phyloP scores from a whole-genome alignment of 2,888 invertebrate species.

The Oscheius sp. region DNA sequence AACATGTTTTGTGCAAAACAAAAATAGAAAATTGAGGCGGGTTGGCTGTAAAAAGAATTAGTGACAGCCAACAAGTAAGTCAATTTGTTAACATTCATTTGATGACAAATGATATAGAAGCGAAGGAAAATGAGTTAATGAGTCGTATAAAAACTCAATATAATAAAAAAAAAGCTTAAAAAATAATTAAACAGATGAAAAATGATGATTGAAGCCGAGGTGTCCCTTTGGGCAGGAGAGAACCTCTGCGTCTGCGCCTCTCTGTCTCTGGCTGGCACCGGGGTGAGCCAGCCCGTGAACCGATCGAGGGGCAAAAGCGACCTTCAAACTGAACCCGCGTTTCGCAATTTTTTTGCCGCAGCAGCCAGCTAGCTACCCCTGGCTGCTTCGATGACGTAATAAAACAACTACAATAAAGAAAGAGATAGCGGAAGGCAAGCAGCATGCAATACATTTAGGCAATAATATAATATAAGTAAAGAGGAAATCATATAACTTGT shows the following conservation, averaged over 20 bases:
- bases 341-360: constrained; percentile 13
- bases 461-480: too few relatives aligned
- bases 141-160: background rate
- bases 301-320: background rate
- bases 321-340: constrained; percentile 20
- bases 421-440: background rate
- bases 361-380: background rate
- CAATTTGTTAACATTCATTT: too few relatives aligned
- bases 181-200: constrained; percentile 1
- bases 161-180: constrained; percentile 6
- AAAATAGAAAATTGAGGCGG: background rate
- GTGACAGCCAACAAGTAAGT: background rate
- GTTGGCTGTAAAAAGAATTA: background rate
- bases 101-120: background rate
- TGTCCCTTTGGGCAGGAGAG: background rate
- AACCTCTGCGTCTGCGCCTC: background rate
- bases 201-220: constrained; percentile 21
- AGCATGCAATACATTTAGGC: too few relatives aligned
- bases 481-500: too few relatives aligned
- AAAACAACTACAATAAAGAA: constrained; percentile 14
- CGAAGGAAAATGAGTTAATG: background rate
- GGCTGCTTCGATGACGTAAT: constrained; percentile 7
- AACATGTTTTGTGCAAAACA: background rate
- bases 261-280: constrained; percentile 5
- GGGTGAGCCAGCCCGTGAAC: constrained; percentile 17